Evolutionary conservation across 2,888 invertebrate species (phyloP).

Genomic region (Nymphalis c-album): DNA sequence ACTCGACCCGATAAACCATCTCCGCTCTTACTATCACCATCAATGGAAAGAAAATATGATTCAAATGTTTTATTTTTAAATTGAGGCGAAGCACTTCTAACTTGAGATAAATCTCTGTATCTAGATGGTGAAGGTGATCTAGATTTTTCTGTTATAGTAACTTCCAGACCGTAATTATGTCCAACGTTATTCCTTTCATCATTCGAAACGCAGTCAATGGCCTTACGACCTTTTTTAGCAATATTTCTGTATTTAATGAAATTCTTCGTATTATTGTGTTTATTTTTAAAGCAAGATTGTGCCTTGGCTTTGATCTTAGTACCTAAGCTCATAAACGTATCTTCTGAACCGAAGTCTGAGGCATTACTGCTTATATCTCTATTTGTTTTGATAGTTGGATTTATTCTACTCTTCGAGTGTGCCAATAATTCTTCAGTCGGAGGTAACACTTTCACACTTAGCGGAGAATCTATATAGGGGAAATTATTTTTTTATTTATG

Average conservation of each 20-base stretch:
- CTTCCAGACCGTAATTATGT: slow-evolving; percentile 64
- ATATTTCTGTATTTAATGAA: slow-evolving; percentile 64
- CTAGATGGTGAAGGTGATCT: slow-evolving; percentile 55
- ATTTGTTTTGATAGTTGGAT: slow-evolving; percentile 45
- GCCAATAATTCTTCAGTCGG: slow-evolving; percentile 67
- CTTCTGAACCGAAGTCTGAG: slow-evolving; percentile 76
- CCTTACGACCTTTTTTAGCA: slow-evolving; percentile 58
- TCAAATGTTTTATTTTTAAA: slow-evolving; percentile 59
- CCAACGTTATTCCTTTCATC: slow-evolving; percentile 44
- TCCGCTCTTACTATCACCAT: slow-evolving; percentile 50
- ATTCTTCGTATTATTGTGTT: slow-evolving; percentile 59
- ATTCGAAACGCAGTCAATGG: slow-evolving; percentile 54
- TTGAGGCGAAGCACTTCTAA: slow-evolving; percentile 56
- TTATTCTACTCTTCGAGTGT: slow-evolving; percentile 46
- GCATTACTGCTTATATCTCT: slow-evolving; percentile 70
- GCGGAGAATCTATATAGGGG: slow-evolving; percentile 55
- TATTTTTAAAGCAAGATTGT: slow-evolving; percentile 61
- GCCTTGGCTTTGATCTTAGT: slow-evolving; percentile 79
- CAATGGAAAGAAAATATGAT: slow-evolving; percentile 65
- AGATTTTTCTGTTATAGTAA: slow-evolving; percentile 64
- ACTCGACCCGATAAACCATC: slow-evolving; percentile 51
- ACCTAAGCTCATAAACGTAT: slow-evolving; percentile 75
- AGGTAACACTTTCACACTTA: slow-evolving; percentile 61
- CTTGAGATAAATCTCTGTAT: slow-evolving; percentile 51
- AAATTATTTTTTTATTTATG: neutral